These are phyloP conservation scores for Corythornis vintsioides DNA, from an alignment of 2,113 vertebrate genomes.

Conservation along the genomic window DNA sequence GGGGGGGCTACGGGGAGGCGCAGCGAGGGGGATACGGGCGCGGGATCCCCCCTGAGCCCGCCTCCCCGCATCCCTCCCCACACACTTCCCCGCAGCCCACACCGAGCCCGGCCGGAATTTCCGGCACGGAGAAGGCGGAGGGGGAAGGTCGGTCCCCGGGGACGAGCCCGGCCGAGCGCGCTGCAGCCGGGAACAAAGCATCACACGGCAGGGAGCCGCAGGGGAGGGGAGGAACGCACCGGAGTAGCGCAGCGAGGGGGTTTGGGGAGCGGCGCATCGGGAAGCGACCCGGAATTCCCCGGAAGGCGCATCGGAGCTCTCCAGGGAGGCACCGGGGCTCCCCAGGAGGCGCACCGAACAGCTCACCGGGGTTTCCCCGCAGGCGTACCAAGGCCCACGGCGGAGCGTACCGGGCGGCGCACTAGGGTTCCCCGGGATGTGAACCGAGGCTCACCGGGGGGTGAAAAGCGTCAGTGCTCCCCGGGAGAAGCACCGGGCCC, in stretches of 20 bases:
- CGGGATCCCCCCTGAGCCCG: not conserved
- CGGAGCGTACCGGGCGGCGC: no score
- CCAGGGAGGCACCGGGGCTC: not conserved
- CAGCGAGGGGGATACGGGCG: not conserved
- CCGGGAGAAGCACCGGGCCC: not conserved
- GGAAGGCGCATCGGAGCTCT: not conserved
- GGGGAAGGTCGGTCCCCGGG: not conserved
- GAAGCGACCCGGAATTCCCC: no score
- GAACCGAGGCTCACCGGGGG: no score
- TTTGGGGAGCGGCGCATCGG: no score
- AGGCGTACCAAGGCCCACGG: no score
- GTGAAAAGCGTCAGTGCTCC: no score
- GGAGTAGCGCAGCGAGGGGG: no score
- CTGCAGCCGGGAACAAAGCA: not conserved
- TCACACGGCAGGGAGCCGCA: not conserved
- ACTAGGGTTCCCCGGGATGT: no score
- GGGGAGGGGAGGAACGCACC: not conserved
- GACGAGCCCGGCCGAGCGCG: not conserved
- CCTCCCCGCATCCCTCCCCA: not conserved
- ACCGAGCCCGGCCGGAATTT: slow-evolving; percentile 18
- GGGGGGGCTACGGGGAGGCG: not conserved
- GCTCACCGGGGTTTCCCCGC: no score
- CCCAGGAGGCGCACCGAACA: no score
- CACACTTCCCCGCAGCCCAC: not conserved
- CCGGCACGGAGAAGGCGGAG: slow-evolving; percentile 10